A percentile compares a stretch with the other conserved stretches of the same genome.
Evolutionary conservation across 2,888 invertebrate species (phyloP).

Genomic region (Slavum lentiscoides): DNA sequence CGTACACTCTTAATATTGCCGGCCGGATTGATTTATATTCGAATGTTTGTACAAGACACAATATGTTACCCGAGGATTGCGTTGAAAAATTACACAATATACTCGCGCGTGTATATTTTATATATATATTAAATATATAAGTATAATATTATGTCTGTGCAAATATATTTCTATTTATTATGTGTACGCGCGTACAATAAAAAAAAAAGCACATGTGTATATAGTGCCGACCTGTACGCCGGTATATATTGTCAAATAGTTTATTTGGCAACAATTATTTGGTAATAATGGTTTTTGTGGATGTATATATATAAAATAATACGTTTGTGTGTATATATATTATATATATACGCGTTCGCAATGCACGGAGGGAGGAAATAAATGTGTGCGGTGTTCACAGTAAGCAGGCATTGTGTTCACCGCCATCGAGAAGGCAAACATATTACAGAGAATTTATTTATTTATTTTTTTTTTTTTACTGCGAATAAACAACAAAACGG

Average conservation of each 20-base stretch:
- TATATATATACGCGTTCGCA: background rate
- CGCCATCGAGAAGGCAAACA: no score
- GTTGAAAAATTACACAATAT: background rate
- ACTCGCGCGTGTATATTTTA: background rate
- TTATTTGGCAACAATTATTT: conserved; percentile 8
- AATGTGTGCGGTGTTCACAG: background rate
- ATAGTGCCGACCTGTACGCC: no score
- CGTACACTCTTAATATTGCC: background rate
- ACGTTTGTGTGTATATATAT: background rate
- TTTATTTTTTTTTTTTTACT: no score
- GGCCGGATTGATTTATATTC: conserved; percentile 11
- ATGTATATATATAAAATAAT: background rate
- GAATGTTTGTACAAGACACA: conserved; percentile 11
- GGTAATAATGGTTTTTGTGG: background rate
- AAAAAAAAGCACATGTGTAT: no score
- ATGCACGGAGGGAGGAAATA: background rate
- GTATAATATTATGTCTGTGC: background rate
- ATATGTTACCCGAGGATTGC: background rate
- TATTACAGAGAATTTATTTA: background rate
- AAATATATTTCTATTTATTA: background rate
- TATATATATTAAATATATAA: no score
- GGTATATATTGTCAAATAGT: background rate
- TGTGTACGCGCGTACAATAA: background rate
- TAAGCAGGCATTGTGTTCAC: background rate
- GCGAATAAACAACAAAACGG: no score